phyloP scores from a whole-genome alignment of 2,888 invertebrate genomes.

The Melikaiella ostensackeni region DNA sequence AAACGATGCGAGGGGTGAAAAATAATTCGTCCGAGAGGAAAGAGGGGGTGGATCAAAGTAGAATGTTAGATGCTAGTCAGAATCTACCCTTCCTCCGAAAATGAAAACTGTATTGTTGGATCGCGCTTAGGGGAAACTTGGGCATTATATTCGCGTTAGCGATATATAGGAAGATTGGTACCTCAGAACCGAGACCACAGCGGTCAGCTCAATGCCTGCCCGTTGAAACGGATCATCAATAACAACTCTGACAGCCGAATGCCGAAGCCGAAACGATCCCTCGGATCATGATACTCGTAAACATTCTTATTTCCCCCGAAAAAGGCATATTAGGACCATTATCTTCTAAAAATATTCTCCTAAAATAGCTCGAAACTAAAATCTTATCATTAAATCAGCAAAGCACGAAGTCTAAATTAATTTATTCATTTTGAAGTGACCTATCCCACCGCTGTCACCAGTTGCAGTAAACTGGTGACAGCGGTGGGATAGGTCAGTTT shows the following conservation, averaged over 20 bases:
- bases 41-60: constrained; percentile 25
- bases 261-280: constrained; percentile 46
- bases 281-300: constrained; percentile 7
- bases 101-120: constrained; percentile 55
- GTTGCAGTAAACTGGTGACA: too few species aligned
- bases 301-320: neutral
- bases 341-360: constrained; percentile 19
- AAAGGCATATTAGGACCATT: constrained; percentile 27
- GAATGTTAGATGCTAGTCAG: constrained; percentile 29
- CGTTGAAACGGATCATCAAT: constrained; percentile 50
- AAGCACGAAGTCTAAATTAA: too few species aligned
- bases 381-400: too few species aligned
- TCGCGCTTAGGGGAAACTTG: constrained; percentile 43
- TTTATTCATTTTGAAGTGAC: too few species aligned
- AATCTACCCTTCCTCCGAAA: constrained; percentile 52
- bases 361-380: too few species aligned
- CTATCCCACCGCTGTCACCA: too few species aligned
- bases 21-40: neutral
- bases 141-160: constrained; percentile 56
- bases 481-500: too few species aligned
- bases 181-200: constrained; percentile 49
- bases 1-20: neutral
- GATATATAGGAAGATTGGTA: constrained; percentile 45
- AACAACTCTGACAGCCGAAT: constrained; percentile 54
- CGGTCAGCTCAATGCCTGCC: constrained; percentile 49